Evolutionary conservation across 2,113 vertebrate genomes (phyloP).

Genomic region (Potamarius usumacintae): DNA sequence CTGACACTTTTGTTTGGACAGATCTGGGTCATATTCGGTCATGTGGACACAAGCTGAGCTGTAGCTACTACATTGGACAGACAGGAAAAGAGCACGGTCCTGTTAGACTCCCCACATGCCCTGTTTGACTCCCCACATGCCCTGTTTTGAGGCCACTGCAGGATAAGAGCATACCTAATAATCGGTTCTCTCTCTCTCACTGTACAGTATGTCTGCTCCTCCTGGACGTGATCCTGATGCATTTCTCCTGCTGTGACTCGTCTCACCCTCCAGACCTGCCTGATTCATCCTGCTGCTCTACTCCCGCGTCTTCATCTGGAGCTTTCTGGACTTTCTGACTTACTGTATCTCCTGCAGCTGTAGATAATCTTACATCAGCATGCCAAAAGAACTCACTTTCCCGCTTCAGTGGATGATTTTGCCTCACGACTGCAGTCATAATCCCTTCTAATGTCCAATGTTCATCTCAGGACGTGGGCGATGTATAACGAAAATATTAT

Average conservation of each 20-base stretch:
- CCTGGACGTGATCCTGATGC: not conserved
- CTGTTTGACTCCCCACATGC: not conserved
- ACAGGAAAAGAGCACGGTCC: not conserved
- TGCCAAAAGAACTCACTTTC: not conserved
- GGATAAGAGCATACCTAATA: not conserved
- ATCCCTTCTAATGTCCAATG: not conserved
- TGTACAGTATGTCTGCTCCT: too few species aligned
- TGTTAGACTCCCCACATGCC: not conserved
- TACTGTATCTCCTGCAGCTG: not conserved
- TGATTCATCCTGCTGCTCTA: not conserved
- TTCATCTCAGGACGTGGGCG: not conserved
- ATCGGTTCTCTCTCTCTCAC: not conserved
- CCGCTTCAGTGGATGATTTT: not conserved
- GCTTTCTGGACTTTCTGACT: not conserved
- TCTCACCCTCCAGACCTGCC: not conserved
- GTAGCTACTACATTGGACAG: not conserved
- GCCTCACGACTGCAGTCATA: not conserved
- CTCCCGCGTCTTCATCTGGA: not conserved
- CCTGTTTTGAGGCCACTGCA: not conserved
- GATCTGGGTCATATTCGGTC: not conserved
- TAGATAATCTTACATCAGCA: not conserved
- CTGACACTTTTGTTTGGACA: not conserved
- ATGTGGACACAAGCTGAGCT: not conserved
- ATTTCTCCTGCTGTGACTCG: not conserved
- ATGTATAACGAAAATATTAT: not conserved